A percentile compares a stretch with the other conserved stretches of the same genome.
Evolutionary conservation across 2,888 invertebrate genomes (phyloP).

Genomic region (Eupithecia dodoneata): DNA sequence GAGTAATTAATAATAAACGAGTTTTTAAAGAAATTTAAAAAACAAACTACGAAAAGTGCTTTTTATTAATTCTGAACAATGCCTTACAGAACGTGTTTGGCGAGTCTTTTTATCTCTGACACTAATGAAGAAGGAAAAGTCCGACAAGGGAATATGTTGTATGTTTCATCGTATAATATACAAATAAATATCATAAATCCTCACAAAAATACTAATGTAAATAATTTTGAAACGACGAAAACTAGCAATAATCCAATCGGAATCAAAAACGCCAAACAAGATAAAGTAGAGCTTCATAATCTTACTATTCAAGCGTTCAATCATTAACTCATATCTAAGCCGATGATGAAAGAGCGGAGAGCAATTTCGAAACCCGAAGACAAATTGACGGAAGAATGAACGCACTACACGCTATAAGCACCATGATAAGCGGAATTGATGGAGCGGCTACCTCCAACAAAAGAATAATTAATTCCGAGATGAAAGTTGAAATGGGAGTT

Average conservation of each 20-base stretch:
- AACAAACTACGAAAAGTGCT: conserved; percentile 38
- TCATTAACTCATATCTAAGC: conserved; percentile 49
- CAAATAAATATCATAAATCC: not conserved
- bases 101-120: conserved; percentile 20
- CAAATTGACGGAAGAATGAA: conserved; percentile 70
- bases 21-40: conserved; percentile 46
- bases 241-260: not conserved
- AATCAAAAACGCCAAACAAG: not conserved
- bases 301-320: conserved; percentile 38
- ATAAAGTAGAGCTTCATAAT: conserved; percentile 1
- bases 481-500: conserved; percentile 65
- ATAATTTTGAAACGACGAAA: not conserved
- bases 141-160: conserved; percentile 13
- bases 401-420: conserved; percentile 54
- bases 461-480: conserved; percentile 79
- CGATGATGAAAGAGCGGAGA: conserved; percentile 63
- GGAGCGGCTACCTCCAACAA: conserved; percentile 68
- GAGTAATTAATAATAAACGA: conserved; percentile 72
- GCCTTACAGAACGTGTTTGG: conserved; percentile 29
- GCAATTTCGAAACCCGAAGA: conserved; percentile 67
- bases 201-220: not conserved
- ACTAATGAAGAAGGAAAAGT: conserved; percentile 24
- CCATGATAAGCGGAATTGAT: conserved; percentile 78
- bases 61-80: conserved; percentile 27
- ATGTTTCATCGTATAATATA: not conserved